Evolutionary conservation across 1,140 invertebrate species (phyloP), one percentile per base, ranked within the genome.

Genomic region (Arctopsyche grandis): DNA sequence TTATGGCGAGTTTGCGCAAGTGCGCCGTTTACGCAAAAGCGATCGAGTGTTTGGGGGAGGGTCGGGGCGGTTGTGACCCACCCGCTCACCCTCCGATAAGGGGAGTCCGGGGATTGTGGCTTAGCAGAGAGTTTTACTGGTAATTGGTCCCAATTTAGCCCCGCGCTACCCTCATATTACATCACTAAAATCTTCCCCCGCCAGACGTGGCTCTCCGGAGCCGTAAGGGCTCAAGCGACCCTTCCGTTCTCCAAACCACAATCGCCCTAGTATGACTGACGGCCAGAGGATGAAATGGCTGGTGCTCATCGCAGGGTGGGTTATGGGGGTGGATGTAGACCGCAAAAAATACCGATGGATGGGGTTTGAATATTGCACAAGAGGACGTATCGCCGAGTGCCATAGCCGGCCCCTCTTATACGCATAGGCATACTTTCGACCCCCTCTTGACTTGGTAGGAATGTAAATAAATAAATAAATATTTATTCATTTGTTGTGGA

Each of bases 121-220:
- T 83, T 80, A 84, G 85, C 84, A 90, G 89, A 90, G 90, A 90
- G 90, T 91, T 91, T 91, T 91, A 88, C 90, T 90, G 90, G 90
- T 91, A 91, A 91, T 91, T 91, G 90, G 90, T 91, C 90, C 90
- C 91, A 91, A 91, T 91, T 91, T 91, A 90, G 82, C 81, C 79
- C 77, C 73, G 78, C 81, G 81, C 81, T 81, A 82, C 81, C 81
- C 81, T 80, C 79, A 80, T 80, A 82, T 82, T 82, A 82, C 81
- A 80, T 82, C 81, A 82, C 81, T 82, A 82, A 82, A 82, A 82
- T 82, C 79, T 82, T 82, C 81, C 81, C 75, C 83, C 83, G 70
- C 74, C 16, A 19, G 10, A 21, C 24, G 9, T 5, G 63, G 26
- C 66, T 29, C 26, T 12, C 63, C 69, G 66, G 48, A 77, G 83